Evolutionary conservation across 2,888 invertebrate genomes (phyloP), one percentile per base, ranked within the genome.

Genomic region (Muschampia plurimacula): DNA sequence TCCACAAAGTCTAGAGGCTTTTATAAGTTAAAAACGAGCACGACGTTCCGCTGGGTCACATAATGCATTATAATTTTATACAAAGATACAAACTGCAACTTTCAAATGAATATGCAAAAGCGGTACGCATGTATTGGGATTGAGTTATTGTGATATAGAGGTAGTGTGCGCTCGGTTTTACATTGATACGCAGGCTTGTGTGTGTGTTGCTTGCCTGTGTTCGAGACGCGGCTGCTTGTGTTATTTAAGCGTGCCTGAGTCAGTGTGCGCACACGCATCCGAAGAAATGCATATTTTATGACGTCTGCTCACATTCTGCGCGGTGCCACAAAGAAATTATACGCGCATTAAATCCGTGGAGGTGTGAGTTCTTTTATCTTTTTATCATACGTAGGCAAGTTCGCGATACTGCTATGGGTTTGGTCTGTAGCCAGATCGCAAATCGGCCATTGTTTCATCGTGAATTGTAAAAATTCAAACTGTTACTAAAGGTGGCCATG

Each of bases 321-420:
- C 94, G 94, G 94, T 93, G 92, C 94, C 93, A 93, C 94, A 94
- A 94, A 94, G 94, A 93, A 94, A 94, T 94, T 94, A 94, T 94
- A 94, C 94, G 94, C 91, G 86, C 91, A 92, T 93, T 93, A 93
- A 94, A 92, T 89, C 91, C 85, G 86, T 92, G 84, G 92, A 93
- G 93, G 91, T 92, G 93, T 84, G 84, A 88, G 82, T 83, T 84
- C 87, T 86, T 82, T 83, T 81, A 82, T 82, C 85, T 84, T 84
- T 77, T 81, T 80, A 78, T 82, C 80, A 78, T 80, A 78, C 74
- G 77, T 69, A 74, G 73, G 70, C 73, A 65, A 75, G 72, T 46
- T 28, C 63, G 67, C 72, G 67, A 72, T 69, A 62, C 59, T 46
- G 39, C 60, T 60, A 60, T 71, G 71, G 71, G 72, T 22, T 62